Base-by-base conservation (phyloP, 2,113 vertebrate genomes). In the Saccopteryx leptura region DNA sequence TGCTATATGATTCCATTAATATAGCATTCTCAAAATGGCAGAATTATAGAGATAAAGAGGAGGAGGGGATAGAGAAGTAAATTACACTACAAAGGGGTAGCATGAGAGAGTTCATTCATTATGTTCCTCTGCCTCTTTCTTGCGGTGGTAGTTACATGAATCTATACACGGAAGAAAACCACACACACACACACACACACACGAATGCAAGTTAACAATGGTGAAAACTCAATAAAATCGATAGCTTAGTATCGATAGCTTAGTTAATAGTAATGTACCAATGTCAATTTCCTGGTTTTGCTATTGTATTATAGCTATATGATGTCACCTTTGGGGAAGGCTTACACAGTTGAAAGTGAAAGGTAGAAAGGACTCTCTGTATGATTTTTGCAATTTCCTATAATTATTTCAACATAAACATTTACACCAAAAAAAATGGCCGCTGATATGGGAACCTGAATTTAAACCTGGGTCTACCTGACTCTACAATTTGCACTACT, bases 351-450 rank as follows among this genome's bases (percentile, higher is more conserved):
- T 71, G 31, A 66, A 94, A 48, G 33, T 72, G 9, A 93, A 93
- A 18, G 4, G 17, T 50, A 78, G 24, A 82, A 4, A 93, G 19
- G 14, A 79, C 23, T 86, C 63, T 79, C 21, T 79, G 21, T 21
- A 54, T 46, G 82, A 26, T 63, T 61, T 91, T 83, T 91, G 6
- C 18, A 74, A 76, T 96, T 69, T 79, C 26, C 80, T 93, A 76
- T 61, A 74, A 72, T 82, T 95, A 89, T 74, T 90, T 95, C 39
- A 79, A 93, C 48, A 91, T 52, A 74, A 63, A 93, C 71, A 24
- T 80, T 96, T 90, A 95, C 76, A 82, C 46, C 39, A 39, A 60
- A 83, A 95, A 95, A 89, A 82, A 31, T 79, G 31, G 14, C 5
- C 50, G 33, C 52, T 14, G 33, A 10, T 82, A 56, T 60, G 17